A percentile compares a stretch with the other conserved stretches of the same genome.
These are phyloP conservation scores for Hemicrepidius hirtus DNA, from an alignment of 2,888 invertebrate genomes.

Conservation along the genomic window DNA sequence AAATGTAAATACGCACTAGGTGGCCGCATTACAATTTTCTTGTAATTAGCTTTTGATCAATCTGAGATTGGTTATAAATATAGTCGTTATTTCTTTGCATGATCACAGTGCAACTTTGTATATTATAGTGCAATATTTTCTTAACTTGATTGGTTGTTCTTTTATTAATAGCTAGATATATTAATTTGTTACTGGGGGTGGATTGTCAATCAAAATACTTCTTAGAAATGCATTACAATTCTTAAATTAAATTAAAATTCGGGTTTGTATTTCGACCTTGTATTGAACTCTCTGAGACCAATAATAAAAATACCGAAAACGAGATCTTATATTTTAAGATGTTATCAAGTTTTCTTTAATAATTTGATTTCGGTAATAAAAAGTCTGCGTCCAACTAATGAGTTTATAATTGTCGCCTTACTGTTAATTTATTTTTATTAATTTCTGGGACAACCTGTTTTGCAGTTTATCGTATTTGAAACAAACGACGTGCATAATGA, in stretches of 20 bases:
- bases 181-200: too few species aligned
- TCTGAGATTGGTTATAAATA: too few species aligned
- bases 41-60: constrained; percentile 9
- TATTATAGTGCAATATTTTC: too few species aligned
- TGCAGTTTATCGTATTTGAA: constrained; percentile 36
- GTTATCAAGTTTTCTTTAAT: background rate
- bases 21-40: constrained; percentile 8
- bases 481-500: constrained; percentile 35
- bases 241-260: background rate
- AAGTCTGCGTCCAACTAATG: background rate
- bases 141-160: too few species aligned
- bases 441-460: constrained; percentile 35
- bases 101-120: too few species aligned
- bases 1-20: constrained; percentile 16
- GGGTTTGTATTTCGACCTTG: background rate
- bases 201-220: too few species aligned
- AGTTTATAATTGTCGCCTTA: constrained; percentile 19
- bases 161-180: too few species aligned
- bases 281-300: constrained; percentile 2
- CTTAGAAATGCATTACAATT: too few species aligned
- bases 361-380: background rate
- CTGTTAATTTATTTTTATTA: constrained; percentile 29
- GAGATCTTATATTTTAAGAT: background rate
- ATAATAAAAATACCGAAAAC: background rate
- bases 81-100: too few species aligned